Evolutionary conservation across 2,888 invertebrate genomes (phyloP), one percentile per base, ranked within the genome.

Genomic region (Thyatira batis): DNA sequence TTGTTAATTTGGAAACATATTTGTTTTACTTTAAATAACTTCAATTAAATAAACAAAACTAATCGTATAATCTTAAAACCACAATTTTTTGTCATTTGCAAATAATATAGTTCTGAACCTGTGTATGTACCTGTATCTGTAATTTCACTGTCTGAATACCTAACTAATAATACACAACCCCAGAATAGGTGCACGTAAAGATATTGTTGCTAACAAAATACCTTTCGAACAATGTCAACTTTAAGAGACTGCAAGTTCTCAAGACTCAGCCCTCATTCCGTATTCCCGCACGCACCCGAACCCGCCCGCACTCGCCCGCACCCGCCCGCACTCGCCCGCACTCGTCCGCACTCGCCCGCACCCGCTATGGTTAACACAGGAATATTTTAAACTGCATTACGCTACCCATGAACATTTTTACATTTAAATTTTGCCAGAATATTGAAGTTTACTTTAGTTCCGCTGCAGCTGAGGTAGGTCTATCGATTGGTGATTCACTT

Each of bases 241-340:
- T 57, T 50, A 50, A 49, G 55, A 54, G 55, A 46, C 43, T 33
- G 20, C 13, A 13, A 17, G 21, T 28, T 54, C 45, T 55, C 51
- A 51, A 45, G n/a, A 0, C 6, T 21, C 13, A 10, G n/a, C 20
- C 64, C 71, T 74, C 73, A 78, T 78, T 71, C 52, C 59, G 69
- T 71, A 75, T 78, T 76, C 73, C 51, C 52, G 59, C 63, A 77
- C 77, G 73, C 73, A 74, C 53, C n/a, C n/a, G n/a, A n/a, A n/a
- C n/a, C n/a, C n/a, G n/a, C n/a, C n/a, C n/a, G n/a, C n/a, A n/a
- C n/a, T n/a, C n/a, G n/a, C n/a, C n/a, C n/a, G n/a, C n/a, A n/a
- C n/a, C n/a, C n/a, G n/a, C n/a, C n/a, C n/a, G n/a, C n/a, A n/a
- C n/a, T n/a, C n/a, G n/a, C n/a, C n/a, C n/a, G n/a, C n/a, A n/a